These are phyloP conservation scores for Rhinella marina DNA, from an alignment of 2,797 vertebrate species.

Conservation along the genomic window DNA sequence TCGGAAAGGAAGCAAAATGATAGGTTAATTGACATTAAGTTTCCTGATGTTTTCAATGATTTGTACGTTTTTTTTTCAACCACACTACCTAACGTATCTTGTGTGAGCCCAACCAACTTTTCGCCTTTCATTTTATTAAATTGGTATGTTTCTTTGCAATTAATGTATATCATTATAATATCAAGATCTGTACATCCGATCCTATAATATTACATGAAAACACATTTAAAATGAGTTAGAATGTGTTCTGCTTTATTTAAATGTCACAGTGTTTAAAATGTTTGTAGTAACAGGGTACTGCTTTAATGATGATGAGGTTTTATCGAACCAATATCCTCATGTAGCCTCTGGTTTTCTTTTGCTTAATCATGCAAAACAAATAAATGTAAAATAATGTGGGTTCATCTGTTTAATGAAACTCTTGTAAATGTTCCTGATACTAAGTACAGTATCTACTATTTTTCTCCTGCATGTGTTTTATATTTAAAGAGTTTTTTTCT, in stretches of 20 bases:
- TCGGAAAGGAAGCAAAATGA: slow-evolving; percentile 53
- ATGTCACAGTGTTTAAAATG: slow-evolving; percentile 21
- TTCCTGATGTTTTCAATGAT: slow-evolving; percentile 34
- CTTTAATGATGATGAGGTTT: slow-evolving; percentile 32
- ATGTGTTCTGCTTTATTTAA: slow-evolving; percentile 9
- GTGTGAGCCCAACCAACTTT: background rate
- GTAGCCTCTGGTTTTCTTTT: background rate
- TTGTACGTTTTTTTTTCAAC: slow-evolving; percentile 27
- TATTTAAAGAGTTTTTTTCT: background rate
- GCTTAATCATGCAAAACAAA: background rate
- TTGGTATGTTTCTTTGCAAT: background rate
- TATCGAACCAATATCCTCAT: background rate
- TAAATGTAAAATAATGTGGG: background rate
- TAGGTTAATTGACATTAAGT: slow-evolving; percentile 54
- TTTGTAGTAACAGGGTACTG: background rate
- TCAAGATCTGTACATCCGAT: background rate
- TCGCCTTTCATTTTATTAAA: background rate
- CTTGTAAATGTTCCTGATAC: background rate
- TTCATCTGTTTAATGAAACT: background rate
- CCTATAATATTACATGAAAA: background rate
- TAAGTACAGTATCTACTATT: background rate
- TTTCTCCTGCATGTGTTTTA: background rate
- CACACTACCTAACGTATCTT: background rate
- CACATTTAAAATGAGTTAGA: slow-evolving; percentile 16
- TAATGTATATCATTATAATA: background rate